Evolutionary conservation across 2,797 vertebrate species (phyloP).

Genomic region (Tauraco hartlaubi): DNA sequence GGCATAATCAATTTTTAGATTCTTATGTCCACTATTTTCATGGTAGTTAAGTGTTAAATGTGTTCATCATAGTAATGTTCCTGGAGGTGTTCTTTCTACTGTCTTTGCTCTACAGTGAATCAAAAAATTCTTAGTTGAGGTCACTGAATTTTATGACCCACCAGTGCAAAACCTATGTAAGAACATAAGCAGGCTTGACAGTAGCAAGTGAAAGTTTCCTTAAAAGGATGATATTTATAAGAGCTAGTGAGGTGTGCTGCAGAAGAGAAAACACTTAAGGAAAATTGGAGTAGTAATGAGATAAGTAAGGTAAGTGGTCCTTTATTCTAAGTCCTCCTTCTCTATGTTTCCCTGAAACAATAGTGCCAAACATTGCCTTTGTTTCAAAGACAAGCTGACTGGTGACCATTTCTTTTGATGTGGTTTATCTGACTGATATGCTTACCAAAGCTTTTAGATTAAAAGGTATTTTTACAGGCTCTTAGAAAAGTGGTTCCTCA

Average conservation of each 20-base stretch:
- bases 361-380: background rate
- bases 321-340: background rate
- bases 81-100: background rate
- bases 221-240: background rate
- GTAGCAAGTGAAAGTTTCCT: background rate
- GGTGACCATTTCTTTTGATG: background rate
- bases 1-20: background rate
- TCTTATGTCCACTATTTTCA: background rate
- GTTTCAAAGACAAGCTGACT: background rate
- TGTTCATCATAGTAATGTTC: rapidly evolving
- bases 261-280: background rate
- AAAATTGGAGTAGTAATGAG: background rate
- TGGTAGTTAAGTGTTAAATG: background rate
- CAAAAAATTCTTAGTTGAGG: background rate
- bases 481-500: background rate
- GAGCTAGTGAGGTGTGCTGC: background rate
- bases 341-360: background rate
- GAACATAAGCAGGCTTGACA: background rate
- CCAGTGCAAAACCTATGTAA: background rate
- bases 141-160: background rate
- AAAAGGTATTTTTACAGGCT: background rate
- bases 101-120: background rate
- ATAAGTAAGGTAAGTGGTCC: background rate
- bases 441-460: background rate
- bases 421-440: background rate